A percentile compares a stretch with the other conserved stretches of the same genome.
Conservation (phyloP, 2,797 vertebrate genomes). For the Gymnothorax javanicus region DNA sequence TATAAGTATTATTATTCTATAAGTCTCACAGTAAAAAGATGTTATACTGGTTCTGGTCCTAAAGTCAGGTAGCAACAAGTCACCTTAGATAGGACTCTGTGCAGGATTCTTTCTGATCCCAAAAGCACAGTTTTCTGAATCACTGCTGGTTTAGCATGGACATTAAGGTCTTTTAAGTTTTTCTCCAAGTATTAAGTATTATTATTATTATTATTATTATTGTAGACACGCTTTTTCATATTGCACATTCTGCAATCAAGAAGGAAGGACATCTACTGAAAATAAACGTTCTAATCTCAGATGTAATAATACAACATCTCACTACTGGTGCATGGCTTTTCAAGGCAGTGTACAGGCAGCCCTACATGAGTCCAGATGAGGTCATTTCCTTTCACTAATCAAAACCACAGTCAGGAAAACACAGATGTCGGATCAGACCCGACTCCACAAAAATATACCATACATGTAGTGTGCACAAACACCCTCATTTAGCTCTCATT, state of each 20-base stretch:
- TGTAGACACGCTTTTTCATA: background rate
- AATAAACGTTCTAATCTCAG: background rate
- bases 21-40: too few relatives aligned
- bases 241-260: background rate
- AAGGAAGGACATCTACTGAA: background rate
- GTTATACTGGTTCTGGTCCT: too few relatives aligned
- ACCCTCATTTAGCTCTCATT: background rate
- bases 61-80: too few relatives aligned
- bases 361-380: constrained; percentile 25
- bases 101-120: too few relatives aligned
- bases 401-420: background rate
- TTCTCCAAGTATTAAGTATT: background rate
- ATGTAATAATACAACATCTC: background rate
- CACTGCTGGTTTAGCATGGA: too few relatives aligned
- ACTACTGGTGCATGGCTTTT: background rate
- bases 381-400: constrained; percentile 26
- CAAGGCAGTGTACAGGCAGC: constrained; percentile 10
- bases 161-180: too few relatives aligned
- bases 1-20: background rate
- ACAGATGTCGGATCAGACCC: constrained; percentile 27
- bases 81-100: too few relatives aligned
- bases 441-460: background rate
- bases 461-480: background rate
- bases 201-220: background rate
- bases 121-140: too few relatives aligned